phyloP scores from a whole-genome alignment of 2,888 invertebrate species.

The Electrophaes corylata region DNA sequence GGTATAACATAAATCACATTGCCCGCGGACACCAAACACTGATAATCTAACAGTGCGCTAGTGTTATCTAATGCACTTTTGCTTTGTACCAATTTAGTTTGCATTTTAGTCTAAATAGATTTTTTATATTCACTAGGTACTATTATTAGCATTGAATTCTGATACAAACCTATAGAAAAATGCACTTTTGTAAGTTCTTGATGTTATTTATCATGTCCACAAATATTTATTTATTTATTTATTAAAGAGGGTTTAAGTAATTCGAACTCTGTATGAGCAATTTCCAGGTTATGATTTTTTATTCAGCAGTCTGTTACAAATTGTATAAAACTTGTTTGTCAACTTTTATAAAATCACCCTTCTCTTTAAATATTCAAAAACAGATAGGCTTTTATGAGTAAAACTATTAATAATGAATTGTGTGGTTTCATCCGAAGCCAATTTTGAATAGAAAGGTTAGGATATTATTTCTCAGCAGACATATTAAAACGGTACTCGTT shows the following conservation, averaged over 20 bases:
- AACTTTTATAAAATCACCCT: slow-evolving; percentile 14
- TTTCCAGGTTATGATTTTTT: not conserved
- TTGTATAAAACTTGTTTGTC: slow-evolving; percentile 10
- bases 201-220: no score
- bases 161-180: no score
- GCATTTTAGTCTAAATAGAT: slow-evolving; percentile 8
- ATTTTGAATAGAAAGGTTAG: slow-evolving; percentile 75
- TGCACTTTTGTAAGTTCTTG: no score
- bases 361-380: slow-evolving; percentile 19
- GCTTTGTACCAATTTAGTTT: slow-evolving; percentile 37
- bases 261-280: not conserved
- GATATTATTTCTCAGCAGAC: slow-evolving; percentile 75
- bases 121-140: not conserved
- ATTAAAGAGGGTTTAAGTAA: not conserved
- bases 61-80: slow-evolving; percentile 49
- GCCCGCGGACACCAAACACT: slow-evolving; percentile 58
- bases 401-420: slow-evolving; percentile 57
- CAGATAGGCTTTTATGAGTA: slow-evolving; percentile 20
- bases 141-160: not conserved
- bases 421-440: slow-evolving; percentile 61
- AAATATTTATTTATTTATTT: no score
- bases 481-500: slow-evolving; percentile 79
- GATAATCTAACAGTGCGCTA: slow-evolving; percentile 65
- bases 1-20: slow-evolving; percentile 61
- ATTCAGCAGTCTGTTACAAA: not conserved